These are phyloP conservation scores for Mimas tiliae DNA, from an alignment of 2,888 invertebrate species.

Conservation along the genomic window DNA sequence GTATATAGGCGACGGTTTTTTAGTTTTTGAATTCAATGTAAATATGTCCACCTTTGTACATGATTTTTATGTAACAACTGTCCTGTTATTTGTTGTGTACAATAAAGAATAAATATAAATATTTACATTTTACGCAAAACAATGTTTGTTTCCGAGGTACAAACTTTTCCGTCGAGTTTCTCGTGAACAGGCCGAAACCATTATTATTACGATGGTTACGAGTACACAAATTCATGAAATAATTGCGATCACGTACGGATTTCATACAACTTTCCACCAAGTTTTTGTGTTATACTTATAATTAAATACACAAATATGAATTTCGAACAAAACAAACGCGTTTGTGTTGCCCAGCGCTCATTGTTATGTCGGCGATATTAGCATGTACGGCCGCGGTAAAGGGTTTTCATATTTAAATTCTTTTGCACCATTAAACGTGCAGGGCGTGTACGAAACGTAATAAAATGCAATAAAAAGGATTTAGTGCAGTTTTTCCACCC, in stretches of 20 bases:
- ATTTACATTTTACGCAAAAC: background rate
- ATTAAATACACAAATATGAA: constrained; percentile 1
- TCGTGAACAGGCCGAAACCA: constrained; percentile 10
- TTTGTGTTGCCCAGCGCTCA: background rate
- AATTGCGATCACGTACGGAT: constrained; percentile 37
- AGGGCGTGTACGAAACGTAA: constrained; percentile 56
- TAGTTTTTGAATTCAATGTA: too few relatives aligned
- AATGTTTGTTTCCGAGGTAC: background rate
- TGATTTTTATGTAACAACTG: too few relatives aligned
- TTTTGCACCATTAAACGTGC: constrained; percentile 59
- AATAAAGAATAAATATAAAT: too few relatives aligned
- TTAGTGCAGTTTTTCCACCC: constrained; percentile 73
- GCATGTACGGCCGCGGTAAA: constrained; percentile 23
- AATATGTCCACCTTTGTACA: too few relatives aligned
- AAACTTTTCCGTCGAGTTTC: background rate
- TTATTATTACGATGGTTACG: too few relatives aligned
- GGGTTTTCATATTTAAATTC: constrained; percentile 71
- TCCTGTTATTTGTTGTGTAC: too few relatives aligned
- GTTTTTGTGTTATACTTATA: constrained; percentile 17
- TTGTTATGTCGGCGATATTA: constrained; percentile 15
- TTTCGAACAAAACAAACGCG: background rate
- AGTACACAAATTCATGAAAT: constrained; percentile 38
- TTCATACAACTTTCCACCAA: constrained; percentile 37
- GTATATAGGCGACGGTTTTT: too few relatives aligned
- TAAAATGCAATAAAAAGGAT: constrained; percentile 79